Base-by-base conservation (phyloP, 2,113 vertebrate species). In the Coptodon bakossiorum region DNA sequence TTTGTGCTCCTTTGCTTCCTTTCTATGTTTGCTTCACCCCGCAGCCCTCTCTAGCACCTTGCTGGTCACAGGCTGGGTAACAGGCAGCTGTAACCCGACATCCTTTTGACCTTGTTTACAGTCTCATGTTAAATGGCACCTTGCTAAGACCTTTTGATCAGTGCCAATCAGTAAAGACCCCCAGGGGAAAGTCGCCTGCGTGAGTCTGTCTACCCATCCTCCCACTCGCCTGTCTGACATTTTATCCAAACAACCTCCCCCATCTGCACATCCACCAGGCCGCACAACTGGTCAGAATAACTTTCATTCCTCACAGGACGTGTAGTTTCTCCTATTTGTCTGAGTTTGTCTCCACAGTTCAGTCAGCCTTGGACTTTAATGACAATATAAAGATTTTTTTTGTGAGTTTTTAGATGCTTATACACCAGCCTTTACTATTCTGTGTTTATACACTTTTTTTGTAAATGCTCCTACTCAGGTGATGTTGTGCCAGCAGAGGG, bases 81-180 rank as follows among this genome's bases (percentile, higher is more conserved):
- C 81, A 38, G 85, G 66, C 92, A 92, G 87, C 93, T 94, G 91
- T 90, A 78, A 90, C 88, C 86, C 81, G 36, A 85, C 93, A 90
- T 91, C 88, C 79, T 66, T 92, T 85, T 96, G 95, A 96, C 96
- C 95, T 95, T 96, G 93, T 95, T 95, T 95, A 90, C 89, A 85
- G 52, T 86, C 82, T 90, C 83, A 73, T 89, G 87, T 90, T 84
- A 90, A 91, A 91, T 93, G 84, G 89, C 90, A 93, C 91, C 92
- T 93, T 92, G 87, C 86, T 86, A 82, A 93, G 94, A 93, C 94
- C 91, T 93, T 93, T 91, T 93, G 91, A 93, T 93, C 89, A 84
- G 80, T 92, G 91, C 82, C 90, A 92, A 90, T 92, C 94, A 88
- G 93, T 83, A 59, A 85, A 85, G 13, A 22, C 88, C 89, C 36